A percentile compares a stretch with the other conserved stretches of the same genome.
These are phyloP conservation scores for Megalurothrips usitatus DNA, from an alignment of 2,888 invertebrate species.

Conservation along the genomic window DNA sequence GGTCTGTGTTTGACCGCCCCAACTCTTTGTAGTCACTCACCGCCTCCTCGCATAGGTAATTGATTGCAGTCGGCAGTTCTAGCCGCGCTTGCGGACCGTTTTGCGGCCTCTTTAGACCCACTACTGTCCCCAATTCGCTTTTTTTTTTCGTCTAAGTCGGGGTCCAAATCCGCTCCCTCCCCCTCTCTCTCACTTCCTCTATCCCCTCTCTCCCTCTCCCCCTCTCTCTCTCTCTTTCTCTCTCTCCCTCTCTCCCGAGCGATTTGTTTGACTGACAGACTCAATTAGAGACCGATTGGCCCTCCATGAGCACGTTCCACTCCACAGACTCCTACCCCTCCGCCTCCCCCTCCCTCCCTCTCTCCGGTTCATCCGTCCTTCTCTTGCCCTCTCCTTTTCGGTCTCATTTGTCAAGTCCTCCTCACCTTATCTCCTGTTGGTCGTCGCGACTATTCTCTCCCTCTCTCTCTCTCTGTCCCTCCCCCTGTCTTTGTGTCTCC, in stretches of 20 bases:
- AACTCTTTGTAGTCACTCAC: no score
- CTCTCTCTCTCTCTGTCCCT: not conserved
- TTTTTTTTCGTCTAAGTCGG: not conserved
- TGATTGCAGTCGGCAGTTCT: no score
- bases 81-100: no score
- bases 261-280: slow-evolving; percentile 26
- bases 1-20: no score
- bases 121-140: not conserved
- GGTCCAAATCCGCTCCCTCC: not conserved
- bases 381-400: not conserved
- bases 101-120: not conserved
- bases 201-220: not conserved
- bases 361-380: not conserved
- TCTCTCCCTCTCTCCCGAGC: not conserved
- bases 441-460: not conserved
- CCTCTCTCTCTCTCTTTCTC: slow-evolving; percentile 10
- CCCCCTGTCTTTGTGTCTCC: not conserved
- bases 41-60: no score
- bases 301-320: slow-evolving; percentile 15
- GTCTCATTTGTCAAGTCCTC: slow-evolving; percentile 18
- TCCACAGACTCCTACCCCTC: not conserved
- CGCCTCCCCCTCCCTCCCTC: not conserved
- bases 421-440: not conserved
- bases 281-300: slow-evolving; percentile 24
- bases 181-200: not conserved